phyloP scores from a whole-genome alignment of 2,888 invertebrate genomes.

The Drosophila mettleri region DNA sequence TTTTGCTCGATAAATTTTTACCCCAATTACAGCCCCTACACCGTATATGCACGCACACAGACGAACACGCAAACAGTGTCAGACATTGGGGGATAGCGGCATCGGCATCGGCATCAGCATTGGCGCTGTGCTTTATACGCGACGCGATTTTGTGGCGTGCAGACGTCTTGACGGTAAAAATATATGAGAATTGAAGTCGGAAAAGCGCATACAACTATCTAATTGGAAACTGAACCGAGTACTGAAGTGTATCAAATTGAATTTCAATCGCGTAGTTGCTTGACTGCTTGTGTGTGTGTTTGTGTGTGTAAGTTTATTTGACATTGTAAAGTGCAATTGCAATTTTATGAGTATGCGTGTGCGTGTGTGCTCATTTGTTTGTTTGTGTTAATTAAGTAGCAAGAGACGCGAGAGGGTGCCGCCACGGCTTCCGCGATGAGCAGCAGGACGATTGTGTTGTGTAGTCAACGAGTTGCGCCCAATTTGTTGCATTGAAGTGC shows the following conservation, averaged over 20 bases:
- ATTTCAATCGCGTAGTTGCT: conserved; percentile 27
- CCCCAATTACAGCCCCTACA: conserved; percentile 44
- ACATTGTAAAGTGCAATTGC: conserved; percentile 46
- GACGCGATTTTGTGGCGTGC: conserved; percentile 63
- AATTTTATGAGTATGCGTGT: conserved; percentile 27
- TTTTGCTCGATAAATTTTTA: conserved; percentile 29
- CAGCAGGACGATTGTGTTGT: conserved; percentile 31
- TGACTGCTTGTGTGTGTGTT: conserved; percentile 3
- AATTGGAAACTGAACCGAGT: conserved; percentile 36
- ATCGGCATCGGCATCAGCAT: conserved; percentile 46
- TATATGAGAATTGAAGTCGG: conserved; percentile 28
- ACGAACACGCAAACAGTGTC: conserved; percentile 1
- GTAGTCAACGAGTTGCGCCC: conserved; percentile 45
- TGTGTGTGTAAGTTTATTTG: conserved; percentile 5
- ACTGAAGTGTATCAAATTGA: conserved; percentile 34
- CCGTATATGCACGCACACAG: conserved; percentile 14
- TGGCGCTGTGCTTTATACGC: conserved; percentile 56
- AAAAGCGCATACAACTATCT: conserved; percentile 41
- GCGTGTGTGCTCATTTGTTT: conserved; percentile 18
- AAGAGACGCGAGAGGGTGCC: conserved; percentile 25
- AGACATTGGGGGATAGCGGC: conserved; percentile 40
- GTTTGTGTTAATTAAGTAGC: conserved; percentile 39
- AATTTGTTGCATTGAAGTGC: conserved; percentile 46
- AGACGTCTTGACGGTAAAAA: conserved; percentile 55
- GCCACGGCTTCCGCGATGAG: conserved; percentile 5